These are phyloP conservation scores for Sericinus montela DNA, from an alignment of 2,888 invertebrate genomes.

Conservation along the genomic window DNA sequence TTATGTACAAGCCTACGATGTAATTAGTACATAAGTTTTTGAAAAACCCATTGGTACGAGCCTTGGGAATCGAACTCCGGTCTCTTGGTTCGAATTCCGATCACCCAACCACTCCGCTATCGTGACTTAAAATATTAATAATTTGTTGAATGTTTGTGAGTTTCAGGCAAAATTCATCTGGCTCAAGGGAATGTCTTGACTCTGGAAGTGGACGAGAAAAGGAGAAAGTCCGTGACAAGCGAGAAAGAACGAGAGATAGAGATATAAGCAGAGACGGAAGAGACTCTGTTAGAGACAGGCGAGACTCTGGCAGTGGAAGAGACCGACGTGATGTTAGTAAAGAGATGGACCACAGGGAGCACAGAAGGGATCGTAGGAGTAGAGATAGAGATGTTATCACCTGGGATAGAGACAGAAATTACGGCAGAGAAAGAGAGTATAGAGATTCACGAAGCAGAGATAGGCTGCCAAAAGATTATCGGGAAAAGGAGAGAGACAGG, in stretches of 20 bases:
- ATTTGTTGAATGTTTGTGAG: too few species aligned
- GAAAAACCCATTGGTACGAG: too few species aligned
- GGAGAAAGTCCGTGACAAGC: constrained; percentile 62
- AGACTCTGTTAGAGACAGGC: constrained; percentile 57
- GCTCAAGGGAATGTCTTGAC: constrained; percentile 69
- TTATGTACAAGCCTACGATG: too few species aligned
- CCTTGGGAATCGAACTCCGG: too few species aligned
- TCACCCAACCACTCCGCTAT: too few species aligned
- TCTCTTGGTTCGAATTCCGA: too few species aligned
- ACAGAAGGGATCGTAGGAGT: constrained; percentile 51
- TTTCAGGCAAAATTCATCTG: constrained; percentile 67
- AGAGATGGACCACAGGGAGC: constrained; percentile 39
- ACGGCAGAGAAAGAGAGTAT: constrained; percentile 64
- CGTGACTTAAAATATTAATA: too few species aligned
- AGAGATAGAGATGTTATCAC: constrained; percentile 56
- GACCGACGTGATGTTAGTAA: constrained; percentile 64
- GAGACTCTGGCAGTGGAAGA: constrained; percentile 70
- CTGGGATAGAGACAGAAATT: constrained; percentile 67
- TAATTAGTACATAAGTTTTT: too few species aligned
- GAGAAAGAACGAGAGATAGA: constrained; percentile 58
- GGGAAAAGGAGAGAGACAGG: constrained; percentile 65
- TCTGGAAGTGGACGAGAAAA: constrained; percentile 75
- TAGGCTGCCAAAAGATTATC: constrained; percentile 70
- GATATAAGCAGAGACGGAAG: constrained; percentile 56
- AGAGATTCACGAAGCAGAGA: constrained; percentile 63